Conservation (phyloP, 2,113 vertebrate species). For the Alligator sinensis region DNA sequence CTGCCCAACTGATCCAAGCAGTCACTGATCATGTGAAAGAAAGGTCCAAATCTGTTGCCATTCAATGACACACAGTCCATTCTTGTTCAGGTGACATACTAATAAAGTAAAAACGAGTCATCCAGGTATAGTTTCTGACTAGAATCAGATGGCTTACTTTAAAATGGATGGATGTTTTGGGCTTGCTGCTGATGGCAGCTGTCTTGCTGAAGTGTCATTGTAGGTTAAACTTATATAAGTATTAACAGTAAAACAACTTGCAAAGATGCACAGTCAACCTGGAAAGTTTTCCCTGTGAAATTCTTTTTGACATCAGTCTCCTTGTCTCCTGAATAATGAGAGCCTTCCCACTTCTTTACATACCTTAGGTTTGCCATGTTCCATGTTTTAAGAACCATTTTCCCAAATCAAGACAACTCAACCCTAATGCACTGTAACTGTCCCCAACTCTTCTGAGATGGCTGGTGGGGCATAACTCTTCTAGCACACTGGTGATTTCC, state of each 20-base stretch:
- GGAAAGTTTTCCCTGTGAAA: background rate
- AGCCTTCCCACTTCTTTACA: background rate
- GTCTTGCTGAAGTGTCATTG: background rate
- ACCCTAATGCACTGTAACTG: background rate
- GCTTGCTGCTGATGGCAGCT: background rate
- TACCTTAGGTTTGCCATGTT: too few species aligned
- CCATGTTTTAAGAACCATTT: too few species aligned
- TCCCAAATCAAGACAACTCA: background rate
- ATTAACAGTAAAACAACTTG: background rate
- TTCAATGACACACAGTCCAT: too few species aligned
- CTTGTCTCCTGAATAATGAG: background rate
- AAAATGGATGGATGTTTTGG: background rate
- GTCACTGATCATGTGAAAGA: background rate
- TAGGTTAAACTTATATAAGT: background rate
- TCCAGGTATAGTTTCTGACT: constrained; percentile 20
- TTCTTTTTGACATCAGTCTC: background rate
- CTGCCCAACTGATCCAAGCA: background rate
- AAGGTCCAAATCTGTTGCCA: background rate
- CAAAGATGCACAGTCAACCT: background rate
- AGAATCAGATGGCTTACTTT: background rate
- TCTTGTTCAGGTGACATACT: too few species aligned
- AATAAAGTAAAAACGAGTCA: constrained; percentile 10
- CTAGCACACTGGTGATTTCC: too few species aligned
- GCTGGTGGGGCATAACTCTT: background rate
- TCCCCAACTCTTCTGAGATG: background rate